These are phyloP conservation scores for Cnemophilus loriae DNA, from an alignment of 2,113 vertebrate genomes.

Conservation along the genomic window DNA sequence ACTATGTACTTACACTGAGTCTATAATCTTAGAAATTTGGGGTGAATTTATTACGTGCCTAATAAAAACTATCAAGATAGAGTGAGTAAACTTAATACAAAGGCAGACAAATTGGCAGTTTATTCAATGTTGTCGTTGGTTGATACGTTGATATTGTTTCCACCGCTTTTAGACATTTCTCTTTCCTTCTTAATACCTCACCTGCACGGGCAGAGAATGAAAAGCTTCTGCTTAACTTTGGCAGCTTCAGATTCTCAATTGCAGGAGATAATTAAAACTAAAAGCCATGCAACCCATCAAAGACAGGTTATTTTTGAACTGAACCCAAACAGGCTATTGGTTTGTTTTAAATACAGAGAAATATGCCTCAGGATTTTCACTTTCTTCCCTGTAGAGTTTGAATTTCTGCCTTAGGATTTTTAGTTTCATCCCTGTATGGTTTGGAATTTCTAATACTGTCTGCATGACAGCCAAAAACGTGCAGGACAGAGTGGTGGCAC, in stretches of 20 bases:
- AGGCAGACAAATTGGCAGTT: neutral
- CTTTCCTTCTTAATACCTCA: neutral
- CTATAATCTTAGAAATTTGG: neutral
- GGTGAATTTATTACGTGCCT: neutral
- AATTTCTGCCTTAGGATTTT: neutral
- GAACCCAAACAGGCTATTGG: neutral
- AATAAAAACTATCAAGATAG: neutral
- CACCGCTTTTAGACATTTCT: neutral
- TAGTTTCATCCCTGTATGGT: neutral
- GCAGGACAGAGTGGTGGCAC: neutral
- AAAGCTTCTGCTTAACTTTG: neutral
- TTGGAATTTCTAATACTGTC: neutral
- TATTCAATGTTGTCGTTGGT: neutral
- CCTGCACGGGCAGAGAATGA: neutral
- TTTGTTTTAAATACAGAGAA: neutral
- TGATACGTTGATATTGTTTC: neutral
- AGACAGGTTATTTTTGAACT: neutral
- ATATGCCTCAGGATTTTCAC: neutral
- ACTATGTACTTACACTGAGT: neutral
- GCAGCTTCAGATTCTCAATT: neutral
- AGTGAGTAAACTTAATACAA: neutral
- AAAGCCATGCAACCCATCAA: neutral
- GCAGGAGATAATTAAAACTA: neutral
- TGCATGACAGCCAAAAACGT: fast-evolving
- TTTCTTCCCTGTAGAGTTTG: neutral